phyloP scores from a whole-genome alignment of 2,888 invertebrate species.

The Patella pellucida region DNA sequence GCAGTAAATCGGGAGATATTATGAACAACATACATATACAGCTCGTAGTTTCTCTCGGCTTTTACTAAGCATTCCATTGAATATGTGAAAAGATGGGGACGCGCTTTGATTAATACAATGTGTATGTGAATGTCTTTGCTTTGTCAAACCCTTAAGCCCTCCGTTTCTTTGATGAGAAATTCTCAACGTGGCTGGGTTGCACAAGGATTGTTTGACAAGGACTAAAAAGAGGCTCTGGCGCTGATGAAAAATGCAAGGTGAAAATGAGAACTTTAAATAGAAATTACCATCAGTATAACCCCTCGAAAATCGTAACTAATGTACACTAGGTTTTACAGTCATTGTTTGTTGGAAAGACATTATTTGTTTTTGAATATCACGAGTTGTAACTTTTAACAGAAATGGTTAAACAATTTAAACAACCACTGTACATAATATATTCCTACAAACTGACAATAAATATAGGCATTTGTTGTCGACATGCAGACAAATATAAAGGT shows the following conservation, averaged over 20 bases:
- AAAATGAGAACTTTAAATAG: conserved; percentile 20
- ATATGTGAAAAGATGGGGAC: conserved; percentile 9
- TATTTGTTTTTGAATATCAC: no score
- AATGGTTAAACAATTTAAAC: no score
- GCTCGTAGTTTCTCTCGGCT: neutral
- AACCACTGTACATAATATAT: no score
- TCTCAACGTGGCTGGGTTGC: conserved; percentile 15
- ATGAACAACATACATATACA: no score
- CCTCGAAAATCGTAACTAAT: no score
- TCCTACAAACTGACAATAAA: no score
- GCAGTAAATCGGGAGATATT: no score
- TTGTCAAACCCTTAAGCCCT: conserved; percentile 18
- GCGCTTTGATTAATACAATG: conserved; percentile 3
- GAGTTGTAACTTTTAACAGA: no score
- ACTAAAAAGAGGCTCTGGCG: conserved; percentile 13
- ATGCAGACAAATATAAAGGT: no score
- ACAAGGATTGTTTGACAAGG: conserved; percentile 22
- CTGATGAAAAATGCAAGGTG: conserved; percentile 20
- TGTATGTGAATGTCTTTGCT: conserved; percentile 17
- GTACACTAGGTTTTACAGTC: no score
- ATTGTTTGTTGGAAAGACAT: no score
- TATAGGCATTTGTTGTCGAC: no score
- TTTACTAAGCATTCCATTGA: conserved; percentile 14
- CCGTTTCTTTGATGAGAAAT: conserved; percentile 21
- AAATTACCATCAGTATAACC: neutral